These are phyloP conservation scores for Atopsyche davidsoni DNA, from an alignment of 1,140 invertebrate genomes.

Conservation along the genomic window DNA sequence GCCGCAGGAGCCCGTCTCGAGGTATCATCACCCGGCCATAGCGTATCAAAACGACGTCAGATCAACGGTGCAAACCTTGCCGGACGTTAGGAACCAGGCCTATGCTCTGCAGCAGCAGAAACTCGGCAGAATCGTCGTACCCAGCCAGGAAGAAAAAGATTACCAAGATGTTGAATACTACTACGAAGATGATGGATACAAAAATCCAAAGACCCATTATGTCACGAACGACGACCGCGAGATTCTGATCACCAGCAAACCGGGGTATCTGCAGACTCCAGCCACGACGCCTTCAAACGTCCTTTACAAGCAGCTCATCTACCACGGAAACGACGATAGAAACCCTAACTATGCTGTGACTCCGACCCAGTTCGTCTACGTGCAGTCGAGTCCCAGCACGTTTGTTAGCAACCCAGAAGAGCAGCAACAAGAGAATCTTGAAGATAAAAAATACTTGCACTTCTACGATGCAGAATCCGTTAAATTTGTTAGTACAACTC, in stretches of 20 bases:
- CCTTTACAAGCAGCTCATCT: constrained; percentile 12
- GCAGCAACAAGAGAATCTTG: constrained; percentile 3
- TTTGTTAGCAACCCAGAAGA: neutral
- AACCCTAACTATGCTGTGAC: neutral
- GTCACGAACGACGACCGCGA: constrained; percentile 22
- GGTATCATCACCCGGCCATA: neutral
- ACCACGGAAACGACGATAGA: constrained; percentile 2
- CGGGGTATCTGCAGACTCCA: constrained; percentile 13
- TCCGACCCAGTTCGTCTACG: constrained; percentile 15
- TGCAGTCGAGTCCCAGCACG: neutral
- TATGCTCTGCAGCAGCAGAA: constrained; percentile 1
- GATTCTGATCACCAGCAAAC: constrained; percentile 27
- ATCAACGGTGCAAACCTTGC: neutral
- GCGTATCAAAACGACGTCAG: neutral
- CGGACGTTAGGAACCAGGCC: neutral
- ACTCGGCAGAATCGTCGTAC: constrained; percentile 27
- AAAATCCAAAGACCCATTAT: neutral
- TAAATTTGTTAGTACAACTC: constrained; percentile 23
- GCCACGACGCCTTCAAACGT: constrained; percentile 14
- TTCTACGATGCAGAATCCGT: constrained; percentile 19
- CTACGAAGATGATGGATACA: constrained; percentile 5
- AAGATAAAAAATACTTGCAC: constrained; percentile 18
- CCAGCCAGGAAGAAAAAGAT: constrained; percentile 24
- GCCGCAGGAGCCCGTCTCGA: neutral
- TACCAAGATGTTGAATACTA: constrained; percentile 23